Conservation (phyloP, 2,113 vertebrate genomes). For the human (Homo sapiens) region GRCh38 chr1:26410501-26411000, state of each 20-base stretch:
- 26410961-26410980: constrained; percentile 41
- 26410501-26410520: constrained; percentile 55
- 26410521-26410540: constrained; percentile 35
- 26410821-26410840: constrained; percentile 80
- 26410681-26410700: constrained; percentile 80
- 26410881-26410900: constrained; percentile 89
- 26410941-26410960: constrained; percentile 45
- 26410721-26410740: constrained; percentile 92
- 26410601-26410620: constrained; percentile 80
- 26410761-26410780: constrained; percentile 91
- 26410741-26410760: constrained; percentile 86
- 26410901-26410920: constrained; percentile 93
- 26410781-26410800: constrained; percentile 89
- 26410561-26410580: constrained; percentile 60
- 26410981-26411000: constrained; percentile 60
- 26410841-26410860: constrained; percentile 73
- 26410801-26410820: constrained; percentile 83
- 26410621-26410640: constrained; percentile 73
- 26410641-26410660: constrained; percentile 72
- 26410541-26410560: constrained; percentile 49
- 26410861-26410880: constrained; percentile 75
- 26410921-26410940: constrained; percentile 86
- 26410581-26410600: constrained; percentile 71
- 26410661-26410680: constrained; percentile 64
- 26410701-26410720: constrained; percentile 83